Base-by-base conservation (phyloP, 2,113 vertebrate genomes). In the Brienomyrus longianalis region DNA sequence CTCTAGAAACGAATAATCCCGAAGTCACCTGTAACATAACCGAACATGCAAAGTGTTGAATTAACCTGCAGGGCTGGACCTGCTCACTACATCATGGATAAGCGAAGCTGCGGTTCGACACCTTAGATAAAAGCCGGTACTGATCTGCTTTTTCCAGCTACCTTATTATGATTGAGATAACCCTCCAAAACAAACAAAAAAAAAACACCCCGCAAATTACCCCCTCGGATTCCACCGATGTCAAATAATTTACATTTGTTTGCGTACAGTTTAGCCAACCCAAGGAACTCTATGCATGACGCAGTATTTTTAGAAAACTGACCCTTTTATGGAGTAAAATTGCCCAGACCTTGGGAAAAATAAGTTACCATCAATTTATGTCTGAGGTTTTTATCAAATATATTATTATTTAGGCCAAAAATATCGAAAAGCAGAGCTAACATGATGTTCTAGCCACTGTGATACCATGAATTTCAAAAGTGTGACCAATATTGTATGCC, bases 271-370 rank as follows among this genome's bases (percentile, higher is more conserved):
- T 89, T 83, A 92, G 92, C 83, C 93, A 52, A 91, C 54, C 90
- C 83, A 89, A 90, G 91, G 92, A 92, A 91, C 92, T 92, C 91
- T 89, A 89, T 90, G 93, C 86, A 91, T 91, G 92, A 92, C 88
- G 84, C 13, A 77, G 89, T 93, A 93, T 95, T 94, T 95, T 94
- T 94, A 95, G 91, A 54, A 0, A 31, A 86, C 56, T 95, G 94
- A 95, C 94, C 94, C 93, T 94, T 93, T 92, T 91, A 93, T 93
- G 93, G 95, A 94, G 92, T 95, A 93, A 93, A 93, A 94, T 92
- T 92, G 89, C 85, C 91, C 92, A 92, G 93, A 93, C 94, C 77
- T 88, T 85, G 90, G 91, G n/a, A 56, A 90, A 90, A 91, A 89
- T 70, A 70, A 89, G 48, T 86, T 90, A 62, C 90, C 83, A 86